A percentile compares a stretch with the other conserved stretches of the same genome.
phyloP scores from a whole-genome alignment of 2,797 vertebrate genomes.

The Ara ararauna region DNA sequence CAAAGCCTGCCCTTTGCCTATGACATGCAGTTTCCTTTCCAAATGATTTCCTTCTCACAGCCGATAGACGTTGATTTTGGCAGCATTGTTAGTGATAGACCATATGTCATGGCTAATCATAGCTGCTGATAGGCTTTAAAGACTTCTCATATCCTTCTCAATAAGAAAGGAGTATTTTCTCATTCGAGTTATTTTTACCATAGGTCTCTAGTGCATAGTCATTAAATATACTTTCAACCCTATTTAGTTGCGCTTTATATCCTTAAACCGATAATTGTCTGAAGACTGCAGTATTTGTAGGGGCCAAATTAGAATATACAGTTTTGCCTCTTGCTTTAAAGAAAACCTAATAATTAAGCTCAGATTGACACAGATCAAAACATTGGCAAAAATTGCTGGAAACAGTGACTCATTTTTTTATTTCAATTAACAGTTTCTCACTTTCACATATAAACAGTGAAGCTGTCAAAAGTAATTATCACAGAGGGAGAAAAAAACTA shows the following conservation, averaged over 20 bases:
- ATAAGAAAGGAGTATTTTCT: not conserved
- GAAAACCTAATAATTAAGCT: slow-evolving; percentile 76
- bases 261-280: not conserved
- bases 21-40: slow-evolving; percentile 63
- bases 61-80: slow-evolving; percentile 59
- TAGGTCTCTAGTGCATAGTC: not conserved
- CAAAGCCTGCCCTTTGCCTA: slow-evolving; percentile 59
- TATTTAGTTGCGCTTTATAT: not conserved
- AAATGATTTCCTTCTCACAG: slow-evolving; percentile 60
- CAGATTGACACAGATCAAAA: slow-evolving; percentile 79
- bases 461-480: slow-evolving; percentile 81
- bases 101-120: slow-evolving; percentile 54
- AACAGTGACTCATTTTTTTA: slow-evolving; percentile 79
- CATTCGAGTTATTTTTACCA: slow-evolving; percentile 37
- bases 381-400: slow-evolving; percentile 77
- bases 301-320: slow-evolving; percentile 25
- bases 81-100: slow-evolving; percentile 66
- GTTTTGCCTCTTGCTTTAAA: slow-evolving; percentile 68
- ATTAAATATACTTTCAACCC: slow-evolving; percentile 26
- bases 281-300: slow-evolving; percentile 17
- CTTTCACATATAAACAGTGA: slow-evolving; percentile 78
- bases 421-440: slow-evolving; percentile 82
- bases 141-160: slow-evolving; percentile 22
- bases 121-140: slow-evolving; percentile 64
- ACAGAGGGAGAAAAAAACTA: slow-evolving; percentile 53